A percentile compares a stretch with the other conserved stretches of the same genome.
Evolutionary conservation across 2,797 vertebrate genomes (phyloP).

Genomic region (Neosilurus mollespiculum): DNA sequence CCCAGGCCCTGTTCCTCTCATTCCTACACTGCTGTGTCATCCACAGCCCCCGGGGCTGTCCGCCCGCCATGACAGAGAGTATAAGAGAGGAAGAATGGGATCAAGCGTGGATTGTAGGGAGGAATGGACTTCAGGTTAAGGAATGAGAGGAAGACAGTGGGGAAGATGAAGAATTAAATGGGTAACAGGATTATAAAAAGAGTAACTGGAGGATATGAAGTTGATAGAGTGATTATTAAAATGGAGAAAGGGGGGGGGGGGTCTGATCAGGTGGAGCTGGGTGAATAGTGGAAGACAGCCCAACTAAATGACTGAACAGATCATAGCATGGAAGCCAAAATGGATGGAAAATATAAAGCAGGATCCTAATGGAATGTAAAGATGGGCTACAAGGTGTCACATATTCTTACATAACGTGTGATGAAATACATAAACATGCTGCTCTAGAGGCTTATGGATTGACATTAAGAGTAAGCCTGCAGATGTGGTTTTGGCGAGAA

Average conservation of each 20-base stretch:
- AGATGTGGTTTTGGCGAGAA: constrained; percentile 26
- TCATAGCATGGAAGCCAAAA: background rate
- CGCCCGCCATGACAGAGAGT: constrained; percentile 56
- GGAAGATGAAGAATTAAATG: constrained; percentile 38
- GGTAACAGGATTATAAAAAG: constrained; percentile 47
- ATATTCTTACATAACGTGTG: constrained; percentile 9
- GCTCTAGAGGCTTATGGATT: constrained; percentile 12
- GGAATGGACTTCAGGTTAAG: constrained; percentile 56
- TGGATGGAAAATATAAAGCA: background rate
- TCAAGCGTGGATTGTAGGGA: constrained; percentile 54
- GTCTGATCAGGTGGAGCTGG: background rate
- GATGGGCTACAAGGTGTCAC: constrained; percentile 15
- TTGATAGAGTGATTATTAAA: background rate
- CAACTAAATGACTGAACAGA: background rate
- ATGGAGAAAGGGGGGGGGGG: background rate
- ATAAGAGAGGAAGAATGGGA: constrained; percentile 36
- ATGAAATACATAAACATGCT: constrained; percentile 5
- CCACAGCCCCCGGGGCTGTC: constrained; percentile 77
- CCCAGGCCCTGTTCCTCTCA: constrained; percentile 83
- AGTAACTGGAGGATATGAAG: constrained; percentile 15
- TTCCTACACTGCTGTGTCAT: constrained; percentile 83
- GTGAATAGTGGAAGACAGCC: background rate
- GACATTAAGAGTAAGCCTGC: constrained; percentile 19
- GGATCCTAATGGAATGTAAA: background rate
- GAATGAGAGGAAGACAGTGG: constrained; percentile 42